Evolutionary conservation across 2,113 vertebrate genomes (phyloP).

Genomic region (Pterocles orientalis): DNA sequence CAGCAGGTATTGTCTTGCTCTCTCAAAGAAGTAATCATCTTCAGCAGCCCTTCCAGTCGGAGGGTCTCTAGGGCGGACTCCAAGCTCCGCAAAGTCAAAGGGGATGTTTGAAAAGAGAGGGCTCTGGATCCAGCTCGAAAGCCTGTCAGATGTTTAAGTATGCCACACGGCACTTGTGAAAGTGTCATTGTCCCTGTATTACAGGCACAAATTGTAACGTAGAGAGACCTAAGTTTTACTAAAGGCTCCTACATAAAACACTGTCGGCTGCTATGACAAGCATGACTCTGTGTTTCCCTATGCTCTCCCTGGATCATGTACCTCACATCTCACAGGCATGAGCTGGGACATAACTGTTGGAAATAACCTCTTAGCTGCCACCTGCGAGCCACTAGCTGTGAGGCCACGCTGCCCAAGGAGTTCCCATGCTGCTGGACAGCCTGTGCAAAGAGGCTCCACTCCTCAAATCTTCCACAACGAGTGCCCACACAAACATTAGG

Average conservation of each 20-base stretch:
- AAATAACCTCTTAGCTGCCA: neutral
- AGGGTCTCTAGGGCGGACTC: neutral
- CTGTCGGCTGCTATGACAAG: rapidly evolving
- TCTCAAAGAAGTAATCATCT: neutral
- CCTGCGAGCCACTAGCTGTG: neutral
- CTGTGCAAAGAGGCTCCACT: neutral
- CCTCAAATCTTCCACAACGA: neutral
- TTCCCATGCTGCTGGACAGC: neutral
- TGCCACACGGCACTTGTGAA: neutral
- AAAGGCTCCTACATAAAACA: neutral
- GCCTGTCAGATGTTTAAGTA: neutral
- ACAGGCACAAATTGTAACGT: neutral
- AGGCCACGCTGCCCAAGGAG: neutral
- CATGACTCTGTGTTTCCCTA: neutral
- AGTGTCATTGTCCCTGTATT: neutral
- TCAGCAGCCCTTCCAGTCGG: neutral
- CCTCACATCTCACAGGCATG: neutral
- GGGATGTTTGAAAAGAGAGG: neutral
- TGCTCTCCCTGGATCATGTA: neutral
- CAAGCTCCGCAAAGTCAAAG: constrained; percentile 2
- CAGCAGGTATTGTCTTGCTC: constrained; percentile 17
- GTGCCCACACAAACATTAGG: neutral
- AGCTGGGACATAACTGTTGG: neutral
- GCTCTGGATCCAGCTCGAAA: neutral
- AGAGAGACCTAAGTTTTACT: neutral